Conservation (phyloP, 2,113 vertebrate genomes). For the Pteronura brasiliensis region DNA sequence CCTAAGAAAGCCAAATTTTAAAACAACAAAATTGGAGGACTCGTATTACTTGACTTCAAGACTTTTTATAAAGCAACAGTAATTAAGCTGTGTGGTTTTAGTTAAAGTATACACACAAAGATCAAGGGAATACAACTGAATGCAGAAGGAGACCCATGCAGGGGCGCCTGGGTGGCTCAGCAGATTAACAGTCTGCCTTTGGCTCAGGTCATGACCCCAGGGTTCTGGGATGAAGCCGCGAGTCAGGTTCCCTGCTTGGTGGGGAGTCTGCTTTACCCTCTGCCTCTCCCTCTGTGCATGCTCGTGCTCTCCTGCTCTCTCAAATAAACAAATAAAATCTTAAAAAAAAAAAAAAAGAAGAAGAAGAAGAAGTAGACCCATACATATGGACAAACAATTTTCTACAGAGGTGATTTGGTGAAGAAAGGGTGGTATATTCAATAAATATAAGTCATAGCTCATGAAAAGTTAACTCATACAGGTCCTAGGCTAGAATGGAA, state of each 20-base stretch:
- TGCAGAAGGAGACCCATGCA: not conserved
- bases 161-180: not conserved
- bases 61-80: not conserved
- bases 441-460: not conserved
- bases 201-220: not conserved
- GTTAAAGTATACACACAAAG: not conserved
- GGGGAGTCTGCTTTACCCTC: not conserved
- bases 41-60: not conserved
- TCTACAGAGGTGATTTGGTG: not conserved
- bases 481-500: not conserved
- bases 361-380: not conserved
- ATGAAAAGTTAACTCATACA: not conserved
- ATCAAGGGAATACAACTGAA: not conserved
- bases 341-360: not conserved
- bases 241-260: not conserved
- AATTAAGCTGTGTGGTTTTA: not conserved
- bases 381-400: not conserved
- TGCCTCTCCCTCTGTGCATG: not conserved
- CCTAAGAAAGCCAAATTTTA: not conserved
- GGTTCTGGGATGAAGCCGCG: not conserved
- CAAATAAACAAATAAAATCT: not conserved
- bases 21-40: not conserved
- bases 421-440: not conserved
- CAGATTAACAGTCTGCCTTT: not conserved
- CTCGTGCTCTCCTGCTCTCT: not conserved